Base-by-base conservation (phyloP, 2,797 vertebrate species). In the Kryptolebias ocellatus region DNA sequence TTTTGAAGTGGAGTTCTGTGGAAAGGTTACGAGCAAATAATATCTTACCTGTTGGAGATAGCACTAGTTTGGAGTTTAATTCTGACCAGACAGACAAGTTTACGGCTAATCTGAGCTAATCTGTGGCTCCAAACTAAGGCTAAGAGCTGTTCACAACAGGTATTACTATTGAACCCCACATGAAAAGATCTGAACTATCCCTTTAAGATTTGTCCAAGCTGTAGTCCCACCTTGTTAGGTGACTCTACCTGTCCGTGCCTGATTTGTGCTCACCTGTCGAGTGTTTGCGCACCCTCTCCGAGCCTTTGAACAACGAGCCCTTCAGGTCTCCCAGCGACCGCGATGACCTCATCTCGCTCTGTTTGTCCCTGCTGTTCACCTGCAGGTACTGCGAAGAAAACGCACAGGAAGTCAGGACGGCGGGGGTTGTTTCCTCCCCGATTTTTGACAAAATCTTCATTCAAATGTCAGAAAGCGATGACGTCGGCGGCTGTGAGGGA, bases 251-350 rank as follows among this genome's bases (percentile, higher is more conserved):
- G 7, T 59, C 14, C 12, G 39, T 27, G 20, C 10, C 4, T 17
- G 24, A 0, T 7, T 10, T 1, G 10, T 20, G 64, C 93, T 88
- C 65, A 96, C 96, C 96, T 92, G 96, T 96, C 0, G 96, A 97
- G 84, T 95, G 95, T 78, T 96, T 98, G 86, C 96, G 94, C 0
- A 94, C 95, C 78, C 95, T 94, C 87, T 96, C 95, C 0, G 92
- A 92, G 74, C 95, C 95, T 71, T 96, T 96, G 72, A 95, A 96
- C 76, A 95, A 82, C 45, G 95, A 97, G 16, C 95, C 95, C 91
- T 97, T 94, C 74, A 98, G 92, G 73, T 98, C 96, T n/a, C 96
- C 96, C 84, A 97, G 93, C 16, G 96, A 98, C 65, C 94, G 94
- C 15, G 96, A 96, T 59, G 96, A 95, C 80, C 91, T 95, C 95